These are phyloP conservation scores for Chauna torquata DNA, from an alignment of 2,113 vertebrate species.

Conservation along the genomic window DNA sequence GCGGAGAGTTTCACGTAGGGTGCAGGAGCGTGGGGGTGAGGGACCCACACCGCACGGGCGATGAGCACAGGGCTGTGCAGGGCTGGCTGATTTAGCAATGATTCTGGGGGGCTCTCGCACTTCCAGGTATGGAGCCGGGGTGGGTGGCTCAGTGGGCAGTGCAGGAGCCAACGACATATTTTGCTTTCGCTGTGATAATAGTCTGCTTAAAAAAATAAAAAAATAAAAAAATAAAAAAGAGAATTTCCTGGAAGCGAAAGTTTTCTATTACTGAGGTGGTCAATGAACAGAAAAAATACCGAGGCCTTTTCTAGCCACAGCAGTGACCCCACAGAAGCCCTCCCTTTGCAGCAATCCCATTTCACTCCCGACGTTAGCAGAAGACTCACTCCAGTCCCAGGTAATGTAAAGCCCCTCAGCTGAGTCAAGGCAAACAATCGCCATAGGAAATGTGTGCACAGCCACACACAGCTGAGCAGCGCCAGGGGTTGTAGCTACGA, in stretches of 20 bases:
- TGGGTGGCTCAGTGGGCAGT: not conserved
- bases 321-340: fast-evolving
- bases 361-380: not conserved
- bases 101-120: not conserved
- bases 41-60: fast-evolving
- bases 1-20: not conserved
- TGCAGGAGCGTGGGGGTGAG: not conserved
- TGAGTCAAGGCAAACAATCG: constrained; percentile 32
- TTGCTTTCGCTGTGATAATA: not conserved
- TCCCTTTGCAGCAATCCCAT: not conserved
- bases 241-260: constrained; percentile 42
- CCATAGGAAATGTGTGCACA: constrained; percentile 56
- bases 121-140: fast-evolving
- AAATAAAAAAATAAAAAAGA: not conserved
- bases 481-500: not conserved
- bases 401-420: constrained; percentile 41
- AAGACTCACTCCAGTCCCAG: not conserved
- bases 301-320: not conserved
- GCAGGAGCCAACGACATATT: not conserved
- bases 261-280: not conserved
- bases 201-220: not conserved
- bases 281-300: constrained; percentile 14
- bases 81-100: not conserved
- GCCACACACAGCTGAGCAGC: constrained; percentile 41
- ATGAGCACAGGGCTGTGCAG: not conserved